Evolutionary conservation across 2,797 vertebrate genomes (phyloP), one percentile per base, ranked within the genome.

Genomic region (Bryconaethiops microstoma): DNA sequence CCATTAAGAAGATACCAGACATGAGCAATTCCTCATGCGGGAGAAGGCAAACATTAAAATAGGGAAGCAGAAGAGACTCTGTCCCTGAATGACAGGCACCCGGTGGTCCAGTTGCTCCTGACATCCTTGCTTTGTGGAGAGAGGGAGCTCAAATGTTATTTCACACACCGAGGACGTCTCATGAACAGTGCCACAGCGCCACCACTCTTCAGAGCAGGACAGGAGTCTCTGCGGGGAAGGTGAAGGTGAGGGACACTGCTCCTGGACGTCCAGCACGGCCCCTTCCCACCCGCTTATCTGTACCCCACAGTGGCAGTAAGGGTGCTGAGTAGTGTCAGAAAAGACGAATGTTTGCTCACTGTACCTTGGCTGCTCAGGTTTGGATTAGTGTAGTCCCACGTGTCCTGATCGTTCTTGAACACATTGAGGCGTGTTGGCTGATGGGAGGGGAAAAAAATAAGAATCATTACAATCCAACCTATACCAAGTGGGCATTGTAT

Each of bases 381-480:
- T 76, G 97, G 96, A 88, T 98, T 99, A 80, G 96, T 97, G 89
- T 98, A 98, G 84, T 99, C 96, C 96, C 97, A 98, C 0, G 97
- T 98, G 88, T 97, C 97, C 90, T 97, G 97, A 89, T 99, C 97
- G 0, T 98, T 99, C 94, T 97, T 98, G 92, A 98, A 98, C 78
- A 99, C 97, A 70, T 98, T 98, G 87, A 99, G 95, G 50, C 97
- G 95, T 0, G 97, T 95, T 50, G 97, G 97, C 96, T 97, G 88
- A 10, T 62, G 35, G 35, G 4, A 84, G 10, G 10, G 78, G 25
- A 39, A 14, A 62, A 25, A n/a, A n/a, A n/a, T n/a, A n/a, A 2
- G 14, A 40, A 35, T 40, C 35, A n/a, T 67, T 96, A 97, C 96
- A 96, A 97, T 97, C 95, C 89, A 96, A 95, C 86, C 96, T 96